phyloP scores from a whole-genome alignment of 2,113 vertebrate species.

The Spea multiplicata region DNA sequence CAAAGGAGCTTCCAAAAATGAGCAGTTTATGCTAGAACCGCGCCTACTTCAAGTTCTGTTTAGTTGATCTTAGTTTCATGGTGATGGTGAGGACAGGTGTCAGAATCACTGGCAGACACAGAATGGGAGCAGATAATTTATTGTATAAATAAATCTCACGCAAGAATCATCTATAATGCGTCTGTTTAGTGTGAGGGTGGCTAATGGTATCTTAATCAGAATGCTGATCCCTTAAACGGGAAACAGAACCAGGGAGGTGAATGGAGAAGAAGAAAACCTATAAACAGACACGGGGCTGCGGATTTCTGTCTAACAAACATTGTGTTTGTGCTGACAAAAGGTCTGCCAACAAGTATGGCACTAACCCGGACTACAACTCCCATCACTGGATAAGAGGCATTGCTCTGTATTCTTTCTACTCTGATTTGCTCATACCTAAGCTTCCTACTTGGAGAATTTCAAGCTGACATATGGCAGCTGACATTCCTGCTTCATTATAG shows the following conservation, averaged over 20 bases:
- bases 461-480: too few relatives aligned
- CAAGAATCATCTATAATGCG: slow-evolving; percentile 15
- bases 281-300: slow-evolving; percentile 13
- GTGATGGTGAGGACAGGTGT: neutral
- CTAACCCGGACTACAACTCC: too few relatives aligned
- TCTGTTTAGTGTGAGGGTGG: slow-evolving; percentile 36
- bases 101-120: neutral
- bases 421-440: too few relatives aligned
- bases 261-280: slow-evolving; percentile 1
- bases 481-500: too few relatives aligned
- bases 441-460: too few relatives aligned
- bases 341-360: neutral
- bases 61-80: neutral
- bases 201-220: slow-evolving; percentile 31
- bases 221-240: slow-evolving; percentile 16
- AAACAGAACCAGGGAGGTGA: slow-evolving; percentile 26
- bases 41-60: neutral
- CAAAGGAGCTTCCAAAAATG: too few relatives aligned
- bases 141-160: slow-evolving; percentile 18
- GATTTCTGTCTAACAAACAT: slow-evolving; percentile 20
- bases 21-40: too few relatives aligned
- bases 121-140: slow-evolving; percentile 10
- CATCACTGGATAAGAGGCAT: too few relatives aligned
- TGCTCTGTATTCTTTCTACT: too few relatives aligned
- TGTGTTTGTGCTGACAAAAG: neutral